A percentile compares a stretch with the other conserved stretches of the same genome.
Evolutionary conservation across 2,113 vertebrate species (phyloP).

Genomic region (Saimiri boliviensis): DNA sequence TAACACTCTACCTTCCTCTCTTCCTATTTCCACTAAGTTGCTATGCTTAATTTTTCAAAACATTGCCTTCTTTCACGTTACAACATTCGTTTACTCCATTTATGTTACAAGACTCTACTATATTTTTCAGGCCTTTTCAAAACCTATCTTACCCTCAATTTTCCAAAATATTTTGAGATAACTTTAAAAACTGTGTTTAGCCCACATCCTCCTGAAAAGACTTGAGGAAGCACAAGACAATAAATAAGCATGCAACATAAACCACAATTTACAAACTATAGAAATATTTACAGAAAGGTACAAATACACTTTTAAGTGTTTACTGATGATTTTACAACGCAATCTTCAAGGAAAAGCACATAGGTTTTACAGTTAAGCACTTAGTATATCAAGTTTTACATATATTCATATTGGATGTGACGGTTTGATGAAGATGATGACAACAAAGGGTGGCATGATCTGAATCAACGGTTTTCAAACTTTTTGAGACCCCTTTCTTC

Average conservation of each 20-base stretch:
- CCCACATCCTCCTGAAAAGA: neutral
- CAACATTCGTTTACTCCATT: neutral
- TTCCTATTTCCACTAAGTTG: neutral
- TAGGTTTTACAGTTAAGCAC: neutral
- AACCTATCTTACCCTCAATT: neutral
- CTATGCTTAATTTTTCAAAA: neutral
- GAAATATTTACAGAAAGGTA: neutral
- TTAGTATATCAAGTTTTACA: neutral
- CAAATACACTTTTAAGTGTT: neutral
- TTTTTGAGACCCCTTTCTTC: neutral
- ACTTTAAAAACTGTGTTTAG: constrained; percentile 17
- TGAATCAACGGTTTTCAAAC: neutral
- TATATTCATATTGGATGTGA: neutral
- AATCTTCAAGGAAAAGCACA: neutral
- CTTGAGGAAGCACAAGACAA: neutral
- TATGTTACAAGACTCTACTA: neutral
- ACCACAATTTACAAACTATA: neutral
- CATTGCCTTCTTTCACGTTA: neutral
- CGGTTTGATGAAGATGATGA: neutral
- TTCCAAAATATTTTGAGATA: neutral
- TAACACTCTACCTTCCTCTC: neutral
- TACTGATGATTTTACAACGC: constrained; percentile 23
- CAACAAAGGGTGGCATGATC: neutral
- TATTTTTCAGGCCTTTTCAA: neutral
- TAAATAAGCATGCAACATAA: neutral